These are phyloP conservation scores for Xanthorhoe designata DNA, from an alignment of 2,888 invertebrate species.

Conservation along the genomic window DNA sequence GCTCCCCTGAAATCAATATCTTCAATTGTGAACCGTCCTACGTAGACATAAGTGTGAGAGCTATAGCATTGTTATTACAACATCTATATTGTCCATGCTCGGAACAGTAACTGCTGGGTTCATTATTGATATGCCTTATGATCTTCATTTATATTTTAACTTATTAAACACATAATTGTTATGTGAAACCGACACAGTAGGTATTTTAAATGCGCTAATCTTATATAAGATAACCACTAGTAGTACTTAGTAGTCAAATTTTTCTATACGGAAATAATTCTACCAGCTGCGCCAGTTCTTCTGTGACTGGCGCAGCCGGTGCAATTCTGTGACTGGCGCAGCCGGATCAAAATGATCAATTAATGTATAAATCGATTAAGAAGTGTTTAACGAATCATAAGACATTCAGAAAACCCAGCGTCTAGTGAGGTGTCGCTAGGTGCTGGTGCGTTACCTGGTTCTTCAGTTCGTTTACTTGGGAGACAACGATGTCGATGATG, in stretches of 20 bases:
- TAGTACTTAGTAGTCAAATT: neutral
- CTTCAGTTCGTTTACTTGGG: constrained; percentile 96
- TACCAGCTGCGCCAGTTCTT: neutral
- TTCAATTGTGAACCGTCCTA: constrained; percentile 58
- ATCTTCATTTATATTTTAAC: neutral
- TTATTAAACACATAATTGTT: neutral
- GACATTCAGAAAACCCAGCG: constrained; percentile 39
- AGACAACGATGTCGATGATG: constrained; percentile 98
- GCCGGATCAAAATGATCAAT: too few species aligned
- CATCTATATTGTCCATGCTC: constrained; percentile 76
- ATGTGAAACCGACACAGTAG: neutral
- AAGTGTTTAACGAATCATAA: constrained; percentile 13
- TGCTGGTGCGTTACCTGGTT: constrained; percentile 74
- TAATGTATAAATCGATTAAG: neutral
- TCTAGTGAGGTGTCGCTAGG: constrained; percentile 44
- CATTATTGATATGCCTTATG: constrained; percentile 53
- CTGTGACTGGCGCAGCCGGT: too few species aligned
- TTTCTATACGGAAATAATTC: neutral
- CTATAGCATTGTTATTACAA: constrained; percentile 74
- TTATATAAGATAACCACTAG: too few species aligned
- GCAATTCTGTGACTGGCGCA: too few species aligned
- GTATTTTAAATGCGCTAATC: neutral
- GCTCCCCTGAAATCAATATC: constrained; percentile 81
- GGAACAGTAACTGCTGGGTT: constrained; percentile 74
- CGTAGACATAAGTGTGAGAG: constrained; percentile 47